phyloP scores from a whole-genome alignment of 2,797 vertebrate genomes.

The Macropodus opercularis region DNA sequence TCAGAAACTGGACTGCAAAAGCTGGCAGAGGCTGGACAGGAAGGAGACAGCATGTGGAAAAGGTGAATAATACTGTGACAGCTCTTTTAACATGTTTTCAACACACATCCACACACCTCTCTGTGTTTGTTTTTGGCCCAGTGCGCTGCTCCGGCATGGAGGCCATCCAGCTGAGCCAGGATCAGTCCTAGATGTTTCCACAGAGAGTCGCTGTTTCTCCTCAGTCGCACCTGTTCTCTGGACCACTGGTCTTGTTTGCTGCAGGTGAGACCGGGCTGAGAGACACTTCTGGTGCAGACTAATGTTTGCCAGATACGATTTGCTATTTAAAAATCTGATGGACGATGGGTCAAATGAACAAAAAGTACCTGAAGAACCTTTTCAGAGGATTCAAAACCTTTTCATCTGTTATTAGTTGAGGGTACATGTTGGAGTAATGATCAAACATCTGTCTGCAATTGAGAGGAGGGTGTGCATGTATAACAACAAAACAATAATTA shows the following conservation, averaged over 20 bases:
- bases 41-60: slow-evolving; percentile 4
- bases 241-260: slow-evolving; percentile 89
- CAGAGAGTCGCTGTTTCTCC: slow-evolving; percentile 80
- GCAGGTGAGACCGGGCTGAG: slow-evolving; percentile 17
- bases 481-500: no score
- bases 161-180: slow-evolving; percentile 87
- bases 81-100: slow-evolving; percentile 16
- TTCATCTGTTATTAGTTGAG: slow-evolving; percentile 85
- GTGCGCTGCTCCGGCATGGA: slow-evolving; percentile 83
- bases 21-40: slow-evolving; percentile 81
- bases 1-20: slow-evolving; percentile 88
- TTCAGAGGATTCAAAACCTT: slow-evolving; percentile 78
- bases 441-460: slow-evolving; percentile 85
- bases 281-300: no score
- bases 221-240: slow-evolving; percentile 81
- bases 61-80: slow-evolving; percentile 41
- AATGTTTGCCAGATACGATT: not conserved
- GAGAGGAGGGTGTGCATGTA: no score
- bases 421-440: slow-evolving; percentile 90
- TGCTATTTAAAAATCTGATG: not conserved
- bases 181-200: slow-evolving; percentile 88
- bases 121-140: slow-evolving; percentile 81
- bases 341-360: not conserved
- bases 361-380: slow-evolving; percentile 83
- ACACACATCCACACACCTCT: slow-evolving; percentile 74